Base-by-base conservation (phyloP, 1,140 invertebrate species). In the Zaprionus camerounensis region DNA sequence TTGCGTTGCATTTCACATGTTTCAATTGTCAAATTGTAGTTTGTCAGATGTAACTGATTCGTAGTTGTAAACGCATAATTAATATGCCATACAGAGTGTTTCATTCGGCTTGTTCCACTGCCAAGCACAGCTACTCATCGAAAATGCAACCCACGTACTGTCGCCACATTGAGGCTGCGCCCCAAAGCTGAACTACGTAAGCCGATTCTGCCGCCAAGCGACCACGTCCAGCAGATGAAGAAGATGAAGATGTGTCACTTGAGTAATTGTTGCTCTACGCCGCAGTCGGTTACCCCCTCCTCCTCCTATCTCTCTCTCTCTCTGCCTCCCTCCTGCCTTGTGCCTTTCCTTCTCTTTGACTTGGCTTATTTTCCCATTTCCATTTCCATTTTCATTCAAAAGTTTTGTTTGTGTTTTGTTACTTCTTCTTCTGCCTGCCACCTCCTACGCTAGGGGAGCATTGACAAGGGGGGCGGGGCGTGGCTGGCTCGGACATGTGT, bases 241-340 rank as follows among this genome's bases (percentile, higher is more conserved):
- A 91, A 85, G 86, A 84, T 91, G 86, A 84, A 91, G 81, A 91
- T 91, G 87, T 91, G 87, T 91, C 87, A 85, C 73, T 84, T 91
- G 87, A 91, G 84, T 91, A 84, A 91, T 91, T 91, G 87, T 88
- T 74, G 77, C 82, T 71, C 76, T 73, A 81, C 65, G 73, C 76
- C 73, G 66, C 49, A 5, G 38, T 41, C 22, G 2, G 13, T 49
- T n/a, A 20, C 20, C 5, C n/a, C 41, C 15, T n/a, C n/a, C 24
- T 4, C 24, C 24, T 4, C 26, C 17, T 0, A 9, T 7, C 41
- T n/a, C n/a, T n/a, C 15, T 1, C 24, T 62, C 55, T 12, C 24
- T 6, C 20, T 31, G 34, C 6, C 64, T 17, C n/a, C 24, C 13
- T 1, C n/a, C 22, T 15, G 5, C 41, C 28, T 11, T 11, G 7